Evolutionary conservation across 2,113 vertebrate species (phyloP), one percentile per base, ranked within the genome.

Genomic region (Mola mola): DNA sequence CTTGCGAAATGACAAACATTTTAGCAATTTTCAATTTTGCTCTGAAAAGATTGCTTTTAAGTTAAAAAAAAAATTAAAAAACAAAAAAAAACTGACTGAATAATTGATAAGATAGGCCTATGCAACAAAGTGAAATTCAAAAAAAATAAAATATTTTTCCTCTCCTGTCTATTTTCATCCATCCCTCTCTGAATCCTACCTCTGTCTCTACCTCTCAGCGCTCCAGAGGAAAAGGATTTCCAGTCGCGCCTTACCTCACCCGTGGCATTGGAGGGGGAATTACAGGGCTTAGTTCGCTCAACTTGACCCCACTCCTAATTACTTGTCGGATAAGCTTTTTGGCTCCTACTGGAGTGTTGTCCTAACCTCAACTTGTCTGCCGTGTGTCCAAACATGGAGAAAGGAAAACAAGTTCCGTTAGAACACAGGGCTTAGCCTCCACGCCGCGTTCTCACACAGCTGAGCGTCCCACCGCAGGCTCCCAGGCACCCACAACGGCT

Each of bases 221-320:
- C 50, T 60, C 59, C 13, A 48, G 59, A 71, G 77, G 58, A 41
- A 62, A 81, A 33, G 57, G 64, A 46, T 80, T 65, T 76, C 55
- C 46, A 78, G 62, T 65, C 33, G 16, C 77, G 79, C 70, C 80
- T 69, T 74, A 82, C 75, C 74, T 82, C 79, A 85, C 83, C 74
- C 71, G 38, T 57, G 80, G 79, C 84, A 83, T 79, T 81, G 79
- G 61, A 78, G 63, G 26, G 50, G 75, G 89, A 87, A 90, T 90
- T 90, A 90, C 62, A 43, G 73, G 76, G 86, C 86, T 91, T 88
- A 91, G 85, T 82, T 89, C 78, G 88, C 74, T 89, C 82, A 90
- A 89, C 88, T 88, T 92, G 89, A 91, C 88, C 89, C 80, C 31
- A 49, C 81, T 90, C 85, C 88, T 90, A 90, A 90, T 91, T 84